Base-by-base conservation (phyloP, 2,888 invertebrate genomes). In the Aricia artaxerxes region DNA sequence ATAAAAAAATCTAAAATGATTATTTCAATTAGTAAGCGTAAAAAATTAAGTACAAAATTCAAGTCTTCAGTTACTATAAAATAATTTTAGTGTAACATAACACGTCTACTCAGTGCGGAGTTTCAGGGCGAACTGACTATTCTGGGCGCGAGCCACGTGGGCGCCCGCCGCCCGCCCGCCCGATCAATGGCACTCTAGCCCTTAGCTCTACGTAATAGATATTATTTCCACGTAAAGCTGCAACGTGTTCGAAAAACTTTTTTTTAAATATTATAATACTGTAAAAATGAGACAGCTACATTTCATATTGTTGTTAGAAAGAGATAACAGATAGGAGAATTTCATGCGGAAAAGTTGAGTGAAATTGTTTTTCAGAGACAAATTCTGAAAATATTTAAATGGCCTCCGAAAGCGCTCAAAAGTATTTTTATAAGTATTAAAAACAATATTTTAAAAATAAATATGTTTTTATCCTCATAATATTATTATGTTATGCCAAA, bases 121-220 rank as follows among this genome's bases (percentile, higher is more conserved):
- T 89, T 88, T 87, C 91, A 88, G 88, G 87, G 88, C 89, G 84
- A 88, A 94, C 94, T 93, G 92, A 88, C 93, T 94, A 94, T 94
- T 94, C 92, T 91, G 88, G 89, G 92, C 88, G 82, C 85, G 88
- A 89, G 89, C 89, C 93, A 93, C 94, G 94, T 93, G 94, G 93
- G 92, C 88, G 89, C 81, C 77, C 87, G 84, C 86, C 87, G 82
- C 86, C 85, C 87, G 86, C 87, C 88, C 90, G 87, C 90, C 90
- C 91, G 91, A 91, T 92, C 93, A 92, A 92, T 93, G 92, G 90
- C 86, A 87, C 90, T 89, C 90, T 82, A 83, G 82, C 85, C 83
- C 83, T 83, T 82, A 83, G 82, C 81, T 81, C 81, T 81, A 83
- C 79, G 81, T 77, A 72, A 79, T 82, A 81, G 73, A 79, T 78